These are phyloP conservation scores for Limenitis camilla DNA, from an alignment of 2,888 invertebrate genomes.

Conservation along the genomic window DNA sequence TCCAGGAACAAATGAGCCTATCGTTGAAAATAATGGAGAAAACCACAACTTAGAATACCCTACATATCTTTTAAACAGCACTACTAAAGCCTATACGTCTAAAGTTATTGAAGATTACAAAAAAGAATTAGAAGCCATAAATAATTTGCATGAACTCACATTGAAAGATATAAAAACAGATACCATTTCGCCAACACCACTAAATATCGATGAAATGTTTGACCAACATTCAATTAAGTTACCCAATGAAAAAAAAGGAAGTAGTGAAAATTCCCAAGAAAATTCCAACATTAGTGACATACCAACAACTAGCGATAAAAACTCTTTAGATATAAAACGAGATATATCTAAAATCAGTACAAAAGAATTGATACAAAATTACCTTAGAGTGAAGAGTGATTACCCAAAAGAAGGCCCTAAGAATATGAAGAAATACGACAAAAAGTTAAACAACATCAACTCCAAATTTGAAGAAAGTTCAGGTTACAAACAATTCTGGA, in stretches of 20 bases:
- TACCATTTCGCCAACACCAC: conserved; percentile 58
- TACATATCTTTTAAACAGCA: conserved; percentile 59
- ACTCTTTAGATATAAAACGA: conserved; percentile 38
- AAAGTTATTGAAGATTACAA: conserved; percentile 72
- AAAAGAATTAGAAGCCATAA: conserved; percentile 66
- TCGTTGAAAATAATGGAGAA: conserved; percentile 32
- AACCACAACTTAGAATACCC: conserved; percentile 53
- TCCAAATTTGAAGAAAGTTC: conserved; percentile 37
- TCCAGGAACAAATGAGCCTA: conserved; percentile 33
- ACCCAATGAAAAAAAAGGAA: conserved; percentile 35
- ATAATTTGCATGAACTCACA: conserved; percentile 63
- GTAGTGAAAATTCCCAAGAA: conserved; percentile 32
- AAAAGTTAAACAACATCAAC: conserved; percentile 38
- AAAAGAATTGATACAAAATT: conserved; percentile 64
- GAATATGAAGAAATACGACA: conserved; percentile 44
- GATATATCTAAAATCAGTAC: conserved; percentile 58
- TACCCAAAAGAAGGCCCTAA: conserved; percentile 37
- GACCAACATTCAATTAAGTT: conserved; percentile 43
- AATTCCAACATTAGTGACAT: conserved; percentile 29
- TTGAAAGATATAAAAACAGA: conserved; percentile 67
- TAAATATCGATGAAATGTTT: conserved; percentile 63
- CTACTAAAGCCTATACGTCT: conserved; percentile 66
- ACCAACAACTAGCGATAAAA: conserved; percentile 30
- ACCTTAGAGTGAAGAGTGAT: conserved; percentile 63
- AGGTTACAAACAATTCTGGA: conserved; percentile 49